These are phyloP conservation scores for Catharus fuscescens DNA, from an alignment of 2,113 vertebrate species.

Conservation along the genomic window DNA sequence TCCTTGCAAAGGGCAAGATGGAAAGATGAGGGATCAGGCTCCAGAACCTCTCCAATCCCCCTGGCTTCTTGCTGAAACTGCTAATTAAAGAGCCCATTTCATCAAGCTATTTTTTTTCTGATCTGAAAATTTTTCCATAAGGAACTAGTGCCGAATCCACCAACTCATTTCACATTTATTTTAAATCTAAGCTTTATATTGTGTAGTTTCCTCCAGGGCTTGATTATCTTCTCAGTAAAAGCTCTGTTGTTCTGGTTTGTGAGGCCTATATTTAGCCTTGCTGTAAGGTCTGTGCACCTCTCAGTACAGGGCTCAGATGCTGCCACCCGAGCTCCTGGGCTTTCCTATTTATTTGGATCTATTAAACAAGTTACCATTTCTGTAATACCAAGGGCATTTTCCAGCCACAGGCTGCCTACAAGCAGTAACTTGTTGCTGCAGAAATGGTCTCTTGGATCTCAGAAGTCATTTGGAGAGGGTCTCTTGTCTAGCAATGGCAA, in stretches of 20 bases:
- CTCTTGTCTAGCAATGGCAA: not conserved
- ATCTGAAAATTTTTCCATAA: not conserved
- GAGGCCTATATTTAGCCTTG: conserved; percentile 5
- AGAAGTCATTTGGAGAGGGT: not conserved
- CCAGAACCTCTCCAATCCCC: not conserved
- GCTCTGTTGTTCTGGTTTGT: conserved; percentile 10
- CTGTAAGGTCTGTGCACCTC: not conserved
- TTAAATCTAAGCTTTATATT: conserved; percentile 34
- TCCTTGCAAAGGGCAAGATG: not conserved
- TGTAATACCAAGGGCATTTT: not conserved
- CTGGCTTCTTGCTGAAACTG: not conserved
- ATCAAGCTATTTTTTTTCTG: not conserved
- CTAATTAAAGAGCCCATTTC: conserved; percentile 19
- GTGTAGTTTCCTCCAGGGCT: conserved; percentile 20
- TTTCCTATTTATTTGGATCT: not conserved
- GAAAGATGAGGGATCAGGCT: not conserved
- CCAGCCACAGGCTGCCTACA: not conserved
- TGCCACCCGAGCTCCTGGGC: not conserved
- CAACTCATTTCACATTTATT: conserved; percentile 45
- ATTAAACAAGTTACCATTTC: not conserved
- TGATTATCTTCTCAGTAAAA: conserved; percentile 36
- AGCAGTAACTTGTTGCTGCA: not conserved
- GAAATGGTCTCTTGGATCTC: not conserved
- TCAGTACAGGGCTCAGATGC: not conserved
- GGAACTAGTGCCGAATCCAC: conserved; percentile 21